Base-by-base conservation (phyloP, 2,797 vertebrate genomes). In the Rhinella marina region DNA sequence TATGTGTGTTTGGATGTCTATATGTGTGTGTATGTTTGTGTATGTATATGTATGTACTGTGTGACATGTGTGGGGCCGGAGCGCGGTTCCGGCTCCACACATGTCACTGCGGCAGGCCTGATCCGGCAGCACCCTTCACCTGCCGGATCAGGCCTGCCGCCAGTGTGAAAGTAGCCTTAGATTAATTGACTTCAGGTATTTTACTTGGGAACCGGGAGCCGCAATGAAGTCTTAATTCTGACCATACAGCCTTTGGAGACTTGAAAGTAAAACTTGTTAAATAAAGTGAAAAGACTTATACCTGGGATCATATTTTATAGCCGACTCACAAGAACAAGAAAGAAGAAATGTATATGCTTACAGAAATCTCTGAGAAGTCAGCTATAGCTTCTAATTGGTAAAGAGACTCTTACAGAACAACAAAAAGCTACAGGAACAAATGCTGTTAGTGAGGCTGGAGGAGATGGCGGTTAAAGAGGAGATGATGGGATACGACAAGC, bases 161-260 rank as follows among this genome's bases (percentile, higher is more conserved):
- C n/a, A n/a, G n/a, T n/a, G n/a, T n/a, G n/a, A n/a, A n/a, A n/a
- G n/a, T n/a, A n/a, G n/a, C n/a, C n/a, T n/a, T n/a, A 87, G 86
- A 87, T 87, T 62, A 87, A 87, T 72, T 84, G 86, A 83, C 7
- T 78, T 84, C 70, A 78, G 59, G 81, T 64, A 64, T 57, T 87
- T 87, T 87, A 83, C 77, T 78, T 62, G 61, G 23, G 25, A 64
- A 32, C 62, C 48, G 13, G 61, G 72, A 81, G 79, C 79, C 11
- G 73, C 81, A 87, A 57, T 87, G 57, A 87, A 68, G 61, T 59
- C 81, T 83, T 87, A 78, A 87, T 87, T 83, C 73, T 78, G 61
- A 11, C 73, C 77, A 41, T 83, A 57, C 25, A 82, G 81, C 29
- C 86, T 78, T 87, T 21, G 27, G 81, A 78, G 73, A 57, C 50